These are phyloP conservation scores for Mergus octosetaceus DNA, from an alignment of 2,797 vertebrate genomes.

Conservation along the genomic window DNA sequence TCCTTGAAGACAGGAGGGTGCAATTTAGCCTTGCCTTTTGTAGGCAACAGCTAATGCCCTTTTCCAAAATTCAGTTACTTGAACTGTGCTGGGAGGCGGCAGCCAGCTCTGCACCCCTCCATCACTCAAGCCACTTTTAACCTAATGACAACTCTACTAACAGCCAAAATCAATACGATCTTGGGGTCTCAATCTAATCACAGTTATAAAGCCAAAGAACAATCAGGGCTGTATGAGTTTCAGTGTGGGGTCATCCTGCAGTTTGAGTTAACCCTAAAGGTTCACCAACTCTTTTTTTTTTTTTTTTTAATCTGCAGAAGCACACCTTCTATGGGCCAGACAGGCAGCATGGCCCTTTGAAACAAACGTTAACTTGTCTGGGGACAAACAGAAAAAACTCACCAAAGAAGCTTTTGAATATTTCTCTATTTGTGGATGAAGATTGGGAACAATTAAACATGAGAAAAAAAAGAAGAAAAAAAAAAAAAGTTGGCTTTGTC, in stretches of 20 bases:
- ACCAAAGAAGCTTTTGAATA: not conserved
- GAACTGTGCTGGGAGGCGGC: slow-evolving; percentile 39
- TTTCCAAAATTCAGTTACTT: slow-evolving; percentile 64
- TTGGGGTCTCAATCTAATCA: slow-evolving; percentile 42
- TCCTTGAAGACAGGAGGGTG: not conserved
- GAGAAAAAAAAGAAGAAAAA: not conserved
- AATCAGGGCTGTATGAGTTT: not conserved
- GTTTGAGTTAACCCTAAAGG: not conserved
- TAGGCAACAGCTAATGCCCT: slow-evolving; percentile 19
- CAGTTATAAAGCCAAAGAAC: not conserved
- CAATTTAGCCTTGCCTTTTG: slow-evolving; percentile 21
- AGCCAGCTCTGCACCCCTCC: slow-evolving; percentile 5
- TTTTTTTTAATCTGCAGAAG: not conserved
- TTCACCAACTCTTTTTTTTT: not conserved
- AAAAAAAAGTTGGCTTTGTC: not conserved
- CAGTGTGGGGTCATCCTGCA: not conserved
- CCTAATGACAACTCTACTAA: slow-evolving; percentile 73
- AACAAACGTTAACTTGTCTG: not conserved
- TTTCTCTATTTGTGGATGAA: not conserved
- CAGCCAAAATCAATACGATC: slow-evolving; percentile 70
- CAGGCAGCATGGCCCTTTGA: not conserved
- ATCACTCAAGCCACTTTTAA: slow-evolving; percentile 40
- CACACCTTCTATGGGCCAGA: not conserved
- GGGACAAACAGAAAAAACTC: not conserved
- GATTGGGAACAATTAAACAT: not conserved